Percentiles rank a stretch among this genome's conserved stretches.
Evolutionary conservation across 2,113 vertebrate genomes (phyloP).

Genomic region (Salvator merianae): DNA sequence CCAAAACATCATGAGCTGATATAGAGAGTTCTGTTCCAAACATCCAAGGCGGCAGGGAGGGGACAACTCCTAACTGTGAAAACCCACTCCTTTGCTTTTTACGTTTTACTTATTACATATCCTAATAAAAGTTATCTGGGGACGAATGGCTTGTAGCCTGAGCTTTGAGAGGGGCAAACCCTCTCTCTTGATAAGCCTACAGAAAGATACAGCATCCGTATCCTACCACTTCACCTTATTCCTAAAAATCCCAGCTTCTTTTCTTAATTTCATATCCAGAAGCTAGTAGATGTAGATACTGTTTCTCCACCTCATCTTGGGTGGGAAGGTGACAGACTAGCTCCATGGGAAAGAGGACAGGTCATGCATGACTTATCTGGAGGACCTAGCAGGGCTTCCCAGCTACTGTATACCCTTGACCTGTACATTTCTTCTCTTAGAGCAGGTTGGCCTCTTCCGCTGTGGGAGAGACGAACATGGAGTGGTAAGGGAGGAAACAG

Average conservation of each 20-base stretch:
- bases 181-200: slow-evolving; percentile 18
- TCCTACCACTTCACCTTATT: slow-evolving; percentile 51
- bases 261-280: slow-evolving; percentile 17
- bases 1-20: slow-evolving; percentile 39
- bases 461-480: no score
- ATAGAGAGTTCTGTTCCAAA: slow-evolving; percentile 18
- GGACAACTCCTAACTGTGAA: not conserved
- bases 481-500: no score
- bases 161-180: slow-evolving; percentile 40
- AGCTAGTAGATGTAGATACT: no score
- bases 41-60: not conserved
- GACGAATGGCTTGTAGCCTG: not conserved
- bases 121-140: not conserved
- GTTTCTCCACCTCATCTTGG: no score
- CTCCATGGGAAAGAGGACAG: no score
- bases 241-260: slow-evolving; percentile 33
- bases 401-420: no score
- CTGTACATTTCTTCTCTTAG: no score
- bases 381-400: no score
- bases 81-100: not conserved
- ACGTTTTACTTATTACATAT: not conserved
- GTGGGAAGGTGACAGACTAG: no score
- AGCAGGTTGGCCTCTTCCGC: no score
- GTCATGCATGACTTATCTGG: no score
- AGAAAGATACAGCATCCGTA: slow-evolving; percentile 38